Conservation (phyloP, 1,140 invertebrate species). For the Oppia nitens region DNA sequence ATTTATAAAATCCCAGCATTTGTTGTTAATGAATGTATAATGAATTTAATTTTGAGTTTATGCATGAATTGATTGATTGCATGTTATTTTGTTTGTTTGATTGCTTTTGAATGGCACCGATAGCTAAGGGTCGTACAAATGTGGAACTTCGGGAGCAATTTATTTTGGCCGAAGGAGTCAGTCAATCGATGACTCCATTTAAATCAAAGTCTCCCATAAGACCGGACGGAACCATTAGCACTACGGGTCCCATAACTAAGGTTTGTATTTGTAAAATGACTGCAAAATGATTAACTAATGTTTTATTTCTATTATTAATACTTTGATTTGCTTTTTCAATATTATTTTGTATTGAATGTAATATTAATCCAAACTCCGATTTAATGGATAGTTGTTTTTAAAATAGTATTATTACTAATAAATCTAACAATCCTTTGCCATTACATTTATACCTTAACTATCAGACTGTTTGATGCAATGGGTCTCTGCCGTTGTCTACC, state of each 20-base stretch:
- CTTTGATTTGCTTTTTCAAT: neutral
- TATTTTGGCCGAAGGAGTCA: slow-evolving; percentile 90
- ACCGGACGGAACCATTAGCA: slow-evolving; percentile 28
- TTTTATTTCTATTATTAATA: too few relatives aligned
- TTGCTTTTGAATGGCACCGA: slow-evolving; percentile 4
- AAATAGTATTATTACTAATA: neutral
- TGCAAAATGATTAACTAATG: neutral
- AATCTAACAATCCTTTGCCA: neutral
- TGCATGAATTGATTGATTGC: slow-evolving; percentile 1
- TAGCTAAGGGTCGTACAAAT: slow-evolving; percentile 98
- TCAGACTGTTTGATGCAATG: neutral
- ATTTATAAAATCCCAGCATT: neutral
- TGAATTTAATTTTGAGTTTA: neutral
- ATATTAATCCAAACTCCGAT: neutral
- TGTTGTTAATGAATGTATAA: slow-evolving; percentile 2
- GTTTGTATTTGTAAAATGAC: slow-evolving; percentile 33
- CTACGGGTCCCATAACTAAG: slow-evolving; percentile 78
- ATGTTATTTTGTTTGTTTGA: neutral
- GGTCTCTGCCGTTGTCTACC: slow-evolving; percentile 17
- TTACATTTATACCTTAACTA: neutral
- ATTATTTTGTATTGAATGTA: neutral
- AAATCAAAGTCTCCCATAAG: slow-evolving; percentile 24
- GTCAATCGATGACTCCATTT: slow-evolving; percentile 93
- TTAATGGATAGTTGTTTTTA: neutral
- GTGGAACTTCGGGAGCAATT: slow-evolving; percentile 97